Evolutionary conservation across 2,888 invertebrate genomes (phyloP), one percentile per base, ranked within the genome.

Genomic region (Eubasilissa splendida): DNA sequence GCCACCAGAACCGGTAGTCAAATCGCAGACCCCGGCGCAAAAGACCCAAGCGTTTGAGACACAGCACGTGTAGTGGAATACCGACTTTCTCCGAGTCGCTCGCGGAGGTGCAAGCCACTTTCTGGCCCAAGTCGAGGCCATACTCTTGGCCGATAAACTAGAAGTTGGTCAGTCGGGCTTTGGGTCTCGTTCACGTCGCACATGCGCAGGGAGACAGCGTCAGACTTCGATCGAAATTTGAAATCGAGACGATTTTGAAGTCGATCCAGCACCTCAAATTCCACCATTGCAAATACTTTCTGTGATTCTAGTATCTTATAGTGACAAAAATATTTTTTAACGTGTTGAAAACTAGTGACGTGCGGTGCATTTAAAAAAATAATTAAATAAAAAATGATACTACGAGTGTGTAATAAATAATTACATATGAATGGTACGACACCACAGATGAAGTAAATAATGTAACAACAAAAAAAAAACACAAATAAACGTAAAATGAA

Each of bases 161-260:
- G 53, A 77, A 63, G 70, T 83, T 80, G 83, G 83, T 83, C 80
- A 83, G 83, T 83, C 83, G 83, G 82, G 78, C 79, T 82, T 68
- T 77, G 80, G 82, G 83, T 82, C 80, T 80, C 80, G 76, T 70
- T 54, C 14, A 70, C 54, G 50, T 52, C 58, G 70, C 58, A 68
- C 77, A 52, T 12, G 68, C 68, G 52, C 50, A 68, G 42, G 8
- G 58, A 4, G 22, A 22, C 22, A 22, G 42, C 42, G 2, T 7
- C 4, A 42, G 7, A 7, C 42, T 42, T 42, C 42, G 58, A 58
- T 58, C n/a, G 58, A n/a, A 11, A 58, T n/a, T n/a, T 11, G 11
- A 58, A 58, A 58, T 58, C 58, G 4, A 10, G n/a, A 58, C 58
- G n/a, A 58, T n/a, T 58, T 58, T 58, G 58, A 58, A 58, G 11